phyloP scores from a whole-genome alignment of 37 sponge, comb jelly and placozoan species.

The Spongia lamella region DNA sequence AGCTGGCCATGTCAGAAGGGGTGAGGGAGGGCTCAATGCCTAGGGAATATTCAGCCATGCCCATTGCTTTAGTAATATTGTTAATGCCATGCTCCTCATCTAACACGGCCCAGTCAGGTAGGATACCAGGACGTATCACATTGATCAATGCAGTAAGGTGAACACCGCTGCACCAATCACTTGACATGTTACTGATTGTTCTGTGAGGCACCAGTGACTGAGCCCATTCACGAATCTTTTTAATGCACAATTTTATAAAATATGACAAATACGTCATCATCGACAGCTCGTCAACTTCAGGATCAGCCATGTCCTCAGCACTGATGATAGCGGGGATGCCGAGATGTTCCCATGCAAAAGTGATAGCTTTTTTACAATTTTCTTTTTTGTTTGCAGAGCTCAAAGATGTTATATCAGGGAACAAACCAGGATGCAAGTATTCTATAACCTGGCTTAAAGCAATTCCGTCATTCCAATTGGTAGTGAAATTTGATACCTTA shows the following conservation, averaged over 20 bases:
- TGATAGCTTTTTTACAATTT: slow-evolving; percentile 70
- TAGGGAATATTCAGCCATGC: slow-evolving; percentile 16
- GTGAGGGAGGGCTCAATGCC: slow-evolving; percentile 48
- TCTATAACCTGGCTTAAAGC: slow-evolving; percentile 70
- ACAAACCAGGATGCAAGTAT: slow-evolving; percentile 74
- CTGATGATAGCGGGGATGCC: slow-evolving; percentile 62
- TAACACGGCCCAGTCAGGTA: slow-evolving; percentile 43
- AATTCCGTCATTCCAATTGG: slow-evolving; percentile 75
- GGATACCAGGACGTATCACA: slow-evolving; percentile 39
- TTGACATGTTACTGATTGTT: slow-evolving; percentile 55
- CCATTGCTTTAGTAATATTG: slow-evolving; percentile 37
- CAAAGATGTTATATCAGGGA: slow-evolving; percentile 67
- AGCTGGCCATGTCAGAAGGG: slow-evolving; percentile 35
- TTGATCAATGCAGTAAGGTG: slow-evolving; percentile 55
- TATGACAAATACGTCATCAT: slow-evolving; percentile 85
- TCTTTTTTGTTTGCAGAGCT: slow-evolving; percentile 47
- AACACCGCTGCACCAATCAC: slow-evolving; percentile 70
- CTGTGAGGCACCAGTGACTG: slow-evolving; percentile 36
- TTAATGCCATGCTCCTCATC: slow-evolving; percentile 24
- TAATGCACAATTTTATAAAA: slow-evolving; percentile 49
- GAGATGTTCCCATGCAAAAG: slow-evolving; percentile 69
- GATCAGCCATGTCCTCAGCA: slow-evolving; percentile 46
- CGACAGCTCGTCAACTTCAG: slow-evolving; percentile 72
- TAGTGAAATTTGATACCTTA: slow-evolving; percentile 26
- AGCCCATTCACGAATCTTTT: slow-evolving; percentile 61